These are phyloP conservation scores for Trogon melanurus DNA, from an alignment of 2,113 vertebrate species.

Conservation along the genomic window DNA sequence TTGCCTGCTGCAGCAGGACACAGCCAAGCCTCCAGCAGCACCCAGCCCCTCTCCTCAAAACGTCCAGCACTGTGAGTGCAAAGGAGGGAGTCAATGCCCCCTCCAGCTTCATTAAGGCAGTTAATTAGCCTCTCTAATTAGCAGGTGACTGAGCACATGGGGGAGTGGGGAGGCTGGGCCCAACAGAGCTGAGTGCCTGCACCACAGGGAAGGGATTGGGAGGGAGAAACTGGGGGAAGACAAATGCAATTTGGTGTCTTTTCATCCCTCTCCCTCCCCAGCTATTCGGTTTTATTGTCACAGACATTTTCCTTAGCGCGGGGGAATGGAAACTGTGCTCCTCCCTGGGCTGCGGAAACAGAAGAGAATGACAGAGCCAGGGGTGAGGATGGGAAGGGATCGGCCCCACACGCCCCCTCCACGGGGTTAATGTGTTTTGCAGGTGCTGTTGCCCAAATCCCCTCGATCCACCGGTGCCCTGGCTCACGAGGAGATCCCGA, in stretches of 20 bases:
- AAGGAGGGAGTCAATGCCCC: neutral
- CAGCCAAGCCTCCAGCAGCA: neutral
- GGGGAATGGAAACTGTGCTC: conserved; percentile 33
- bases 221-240: neutral
- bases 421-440: conserved; percentile 39
- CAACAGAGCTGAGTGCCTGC: rapidly evolving
- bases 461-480: rapidly evolving
- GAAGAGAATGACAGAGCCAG: neutral
- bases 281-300: neutral
- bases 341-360: neutral
- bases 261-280: neutral
- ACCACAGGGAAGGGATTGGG: neutral
- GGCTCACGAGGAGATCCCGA: neutral
- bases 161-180: rapidly evolving
- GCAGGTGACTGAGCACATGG: neutral
- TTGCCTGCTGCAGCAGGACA: neutral
- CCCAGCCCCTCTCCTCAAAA: neutral
- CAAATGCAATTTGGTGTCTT: neutral
- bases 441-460: conserved; percentile 3
- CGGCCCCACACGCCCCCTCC: neutral
- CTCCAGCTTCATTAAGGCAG: neutral
- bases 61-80: rapidly evolving
- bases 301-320: neutral
- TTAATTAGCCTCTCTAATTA: neutral
- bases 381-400: neutral